Base-by-base conservation (phyloP, 2,113 vertebrate species). In the Amphilophus citrinellus region DNA sequence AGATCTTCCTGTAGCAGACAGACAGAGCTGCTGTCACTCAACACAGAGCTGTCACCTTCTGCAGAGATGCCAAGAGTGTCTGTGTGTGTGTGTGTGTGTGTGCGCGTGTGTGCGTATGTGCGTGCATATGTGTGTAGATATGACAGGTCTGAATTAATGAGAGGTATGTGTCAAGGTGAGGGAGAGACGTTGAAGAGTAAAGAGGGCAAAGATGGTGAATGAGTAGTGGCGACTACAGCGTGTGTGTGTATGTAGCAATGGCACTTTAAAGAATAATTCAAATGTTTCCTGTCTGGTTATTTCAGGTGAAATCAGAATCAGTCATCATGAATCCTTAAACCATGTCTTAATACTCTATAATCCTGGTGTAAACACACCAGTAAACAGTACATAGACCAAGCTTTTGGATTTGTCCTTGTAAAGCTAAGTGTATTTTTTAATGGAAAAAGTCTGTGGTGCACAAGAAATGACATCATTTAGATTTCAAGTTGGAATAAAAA, bases 1-100 rank as follows among this genome's bases (percentile, higher is more conserved):
- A 93, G 95, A 95, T 95, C 90, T 95, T 88, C 95, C 93, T 94
- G 95, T 93, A 90, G 80, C 82, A 86, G 94, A 93, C 91, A 92
- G 84, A 90, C 84, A 94, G 91, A 93, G 87, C 87, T 87, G 94
- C 91, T 95, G 93, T 93, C 93, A 91, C 84, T 96, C 93, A 83
- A 32, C 61, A 79, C 83, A 73, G 93, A 86, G 85, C 92, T 90
- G 90, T 90, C 94, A 94, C 89, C 91, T 88, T 92, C 63, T 77
- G 24, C 42, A 30, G 83, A 82, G 93, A 83, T 62, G 32, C 79
- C 83, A 80, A 8, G 63, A 62, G 66, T 65, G 77, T 78, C 53
- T 81, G 62, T 88, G 85, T 80, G 61, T 73, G 66, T 9, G 68
- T 53, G 47, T 6, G 3, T 20, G 82, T 53, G 71, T 35, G 81